These are phyloP conservation scores for Solenodon paradoxus DNA, from an alignment of 2,113 vertebrate genomes.

Conservation along the genomic window DNA sequence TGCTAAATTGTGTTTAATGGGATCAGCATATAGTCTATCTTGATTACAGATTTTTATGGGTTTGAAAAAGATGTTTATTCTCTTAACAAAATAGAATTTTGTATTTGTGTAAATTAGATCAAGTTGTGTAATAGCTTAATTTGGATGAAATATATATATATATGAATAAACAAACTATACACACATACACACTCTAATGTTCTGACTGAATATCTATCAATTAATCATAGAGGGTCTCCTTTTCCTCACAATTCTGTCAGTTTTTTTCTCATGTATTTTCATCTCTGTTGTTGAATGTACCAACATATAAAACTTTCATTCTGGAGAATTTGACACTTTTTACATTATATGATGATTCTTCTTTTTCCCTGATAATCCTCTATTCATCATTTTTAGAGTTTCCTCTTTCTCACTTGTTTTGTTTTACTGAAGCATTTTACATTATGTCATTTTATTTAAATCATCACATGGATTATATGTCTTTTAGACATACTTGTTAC, in stretches of 20 bases:
- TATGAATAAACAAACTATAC: too few relatives aligned
- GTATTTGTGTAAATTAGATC: neutral
- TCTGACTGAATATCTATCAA: too few relatives aligned
- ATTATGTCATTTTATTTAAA: neutral
- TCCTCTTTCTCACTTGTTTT: neutral
- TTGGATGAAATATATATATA: too few relatives aligned
- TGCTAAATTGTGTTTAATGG: neutral
- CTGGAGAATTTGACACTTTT: neutral
- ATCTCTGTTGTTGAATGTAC: neutral
- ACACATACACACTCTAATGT: too few relatives aligned
- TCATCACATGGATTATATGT: neutral
- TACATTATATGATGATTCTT: neutral
- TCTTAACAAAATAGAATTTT: neutral
- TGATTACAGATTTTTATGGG: neutral
- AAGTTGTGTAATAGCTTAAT: neutral
- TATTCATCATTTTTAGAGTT: too few relatives aligned
- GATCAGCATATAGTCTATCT: neutral
- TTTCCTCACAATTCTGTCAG: neutral
- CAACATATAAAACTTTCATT: neutral
- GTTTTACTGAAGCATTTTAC: neutral
- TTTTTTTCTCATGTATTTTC: neutral
- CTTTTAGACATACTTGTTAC: neutral
- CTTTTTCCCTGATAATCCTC: neutral
- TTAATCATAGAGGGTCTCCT: too few relatives aligned
- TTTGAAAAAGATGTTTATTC: neutral